These are phyloP conservation scores for Embiotoca jacksoni DNA, from an alignment of 2,113 vertebrate species.

Conservation along the genomic window DNA sequence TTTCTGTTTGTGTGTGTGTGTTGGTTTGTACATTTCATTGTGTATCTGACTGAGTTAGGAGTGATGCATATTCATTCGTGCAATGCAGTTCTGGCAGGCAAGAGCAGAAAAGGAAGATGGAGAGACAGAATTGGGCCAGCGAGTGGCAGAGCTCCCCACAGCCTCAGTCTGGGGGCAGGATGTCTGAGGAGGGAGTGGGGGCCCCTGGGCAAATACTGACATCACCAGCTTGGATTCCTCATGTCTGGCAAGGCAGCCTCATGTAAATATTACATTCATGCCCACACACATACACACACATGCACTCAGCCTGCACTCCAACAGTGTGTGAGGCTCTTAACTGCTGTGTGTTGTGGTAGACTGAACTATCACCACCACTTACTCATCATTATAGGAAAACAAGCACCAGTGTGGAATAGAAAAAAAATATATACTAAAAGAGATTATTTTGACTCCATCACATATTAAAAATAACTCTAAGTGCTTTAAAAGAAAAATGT, in stretches of 20 bases:
- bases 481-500: not conserved
- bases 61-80: constrained; percentile 62
- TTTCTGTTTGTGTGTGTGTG: too few relatives aligned
- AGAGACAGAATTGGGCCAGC: constrained; percentile 77
- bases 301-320: not conserved
- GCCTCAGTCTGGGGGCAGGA: constrained; percentile 43
- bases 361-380: constrained; percentile 29
- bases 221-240: constrained; percentile 52
- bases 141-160: constrained; percentile 56
- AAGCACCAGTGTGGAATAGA: not conserved
- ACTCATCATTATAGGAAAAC: constrained; percentile 14
- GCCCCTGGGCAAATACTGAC: constrained; percentile 49
- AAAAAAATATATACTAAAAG: not conserved
- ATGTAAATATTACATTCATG: constrained; percentile 61
- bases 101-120: constrained; percentile 57
- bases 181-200: constrained; percentile 58
- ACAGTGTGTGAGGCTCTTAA: constrained; percentile 12
- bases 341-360: constrained; percentile 16
- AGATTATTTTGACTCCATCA: not conserved
- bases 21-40: not conserved
- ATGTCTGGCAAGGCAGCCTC: constrained; percentile 35
- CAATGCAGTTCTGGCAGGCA: constrained; percentile 54
- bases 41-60: constrained; percentile 22
- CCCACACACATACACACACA: constrained; percentile 8
- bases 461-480: not conserved